Evolutionary conservation across 2,888 invertebrate species (phyloP).

Genomic region (Bugula neritina): DNA sequence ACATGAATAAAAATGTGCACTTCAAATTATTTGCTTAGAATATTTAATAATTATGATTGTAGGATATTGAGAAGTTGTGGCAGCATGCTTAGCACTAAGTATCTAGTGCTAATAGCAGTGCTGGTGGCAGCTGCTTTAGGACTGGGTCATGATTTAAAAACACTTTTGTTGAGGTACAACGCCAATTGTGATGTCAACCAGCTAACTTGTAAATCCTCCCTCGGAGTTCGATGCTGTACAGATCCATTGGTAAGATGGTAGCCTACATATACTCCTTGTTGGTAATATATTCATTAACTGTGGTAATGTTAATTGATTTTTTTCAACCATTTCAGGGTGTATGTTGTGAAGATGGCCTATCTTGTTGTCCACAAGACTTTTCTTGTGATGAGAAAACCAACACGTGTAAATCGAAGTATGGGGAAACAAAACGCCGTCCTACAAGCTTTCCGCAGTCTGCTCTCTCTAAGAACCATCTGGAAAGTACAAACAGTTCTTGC

Average conservation of each 20-base stretch:
- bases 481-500: not conserved
- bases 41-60: too few species aligned
- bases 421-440: not conserved
- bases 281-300: too few species aligned
- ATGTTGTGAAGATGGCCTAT: conserved; percentile 37
- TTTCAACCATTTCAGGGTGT: conserved; percentile 31
- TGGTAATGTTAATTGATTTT: too few species aligned
- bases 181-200: not conserved
- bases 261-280: too few species aligned
- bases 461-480: not conserved
- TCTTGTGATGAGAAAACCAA: conserved; percentile 30
- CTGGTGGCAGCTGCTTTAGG: not conserved
- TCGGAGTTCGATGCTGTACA: not conserved
- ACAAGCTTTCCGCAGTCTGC: not conserved
- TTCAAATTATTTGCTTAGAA: too few species aligned
- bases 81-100: not conserved
- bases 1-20: too few species aligned
- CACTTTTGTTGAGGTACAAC: not conserved
- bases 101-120: not conserved
- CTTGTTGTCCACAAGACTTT: conserved; percentile 37
- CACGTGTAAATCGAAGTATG: conserved; percentile 29
- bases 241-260: not conserved
- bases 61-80: too few species aligned
- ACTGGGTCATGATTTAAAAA: not conserved
- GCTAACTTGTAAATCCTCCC: not conserved